phyloP scores from a whole-genome alignment of 1,140 invertebrate species.

The Lasioglossum baleicum region DNA sequence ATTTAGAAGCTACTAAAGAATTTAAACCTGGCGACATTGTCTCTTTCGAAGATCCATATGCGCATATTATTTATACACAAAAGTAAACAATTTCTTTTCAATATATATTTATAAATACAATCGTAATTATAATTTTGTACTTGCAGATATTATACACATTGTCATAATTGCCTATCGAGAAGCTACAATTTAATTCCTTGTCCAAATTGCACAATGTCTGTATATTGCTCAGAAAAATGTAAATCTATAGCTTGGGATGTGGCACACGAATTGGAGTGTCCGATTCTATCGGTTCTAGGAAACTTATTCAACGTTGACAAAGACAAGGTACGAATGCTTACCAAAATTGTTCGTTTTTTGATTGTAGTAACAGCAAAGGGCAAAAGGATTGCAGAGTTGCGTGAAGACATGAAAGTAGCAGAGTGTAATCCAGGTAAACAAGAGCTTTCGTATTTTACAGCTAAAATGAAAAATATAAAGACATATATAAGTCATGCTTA shows the following conservation, averaged over 20 bases:
- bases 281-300: conserved; percentile 76
- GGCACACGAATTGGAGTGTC: conserved; percentile 84
- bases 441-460: conserved; percentile 5
- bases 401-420: conserved; percentile 67
- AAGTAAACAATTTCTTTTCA: conserved; percentile 73
- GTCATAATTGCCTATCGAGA: conserved; percentile 88
- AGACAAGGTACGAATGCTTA: conserved; percentile 79
- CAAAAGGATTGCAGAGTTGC: conserved; percentile 68
- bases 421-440: conserved; percentile 72
- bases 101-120: too few relatives aligned
- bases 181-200: conserved; percentile 82
- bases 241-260: conserved; percentile 77
- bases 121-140: not conserved
- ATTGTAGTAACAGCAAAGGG: conserved; percentile 74
- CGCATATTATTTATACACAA: conserved; percentile 84
- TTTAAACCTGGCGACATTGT: conserved; percentile 89
- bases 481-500: not conserved
- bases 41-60: conserved; percentile 89
- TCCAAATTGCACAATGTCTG: conserved; percentile 76
- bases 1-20: conserved; percentile 84
- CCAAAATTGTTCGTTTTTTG: conserved; percentile 77
- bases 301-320: conserved; percentile 75
- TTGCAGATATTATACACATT: conserved; percentile 83
- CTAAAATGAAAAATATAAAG: conserved; percentile 29
- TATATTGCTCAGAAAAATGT: conserved; percentile 83